phyloP scores from a whole-genome alignment of 2,888 invertebrate species.

The Baronia brevicornis region DNA sequence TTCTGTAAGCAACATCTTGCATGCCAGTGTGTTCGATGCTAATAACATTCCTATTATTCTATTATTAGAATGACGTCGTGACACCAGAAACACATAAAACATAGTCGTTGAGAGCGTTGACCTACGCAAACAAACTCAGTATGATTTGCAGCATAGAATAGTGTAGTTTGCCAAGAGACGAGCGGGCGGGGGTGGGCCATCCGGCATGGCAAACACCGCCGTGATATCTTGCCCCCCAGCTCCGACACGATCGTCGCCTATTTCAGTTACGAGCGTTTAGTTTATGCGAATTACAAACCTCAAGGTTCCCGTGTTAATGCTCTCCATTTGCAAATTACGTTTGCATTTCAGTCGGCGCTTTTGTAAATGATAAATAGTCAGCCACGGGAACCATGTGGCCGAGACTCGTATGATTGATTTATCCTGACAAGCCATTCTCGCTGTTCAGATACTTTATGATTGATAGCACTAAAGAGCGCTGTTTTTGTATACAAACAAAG shows the following conservation, averaged over 20 bases:
- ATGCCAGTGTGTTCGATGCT: conserved; percentile 57
- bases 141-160: conserved; percentile 68
- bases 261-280: conserved; percentile 33
- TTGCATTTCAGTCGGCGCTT: conserved; percentile 41
- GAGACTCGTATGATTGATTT: conserved; percentile 56
- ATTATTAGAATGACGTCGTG: conserved; percentile 70
- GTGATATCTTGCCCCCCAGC: conserved; percentile 53
- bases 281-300: conserved; percentile 32
- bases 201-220: conserved; percentile 51
- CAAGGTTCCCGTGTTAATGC: conserved; percentile 32
- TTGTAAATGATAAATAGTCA: conserved; percentile 54
- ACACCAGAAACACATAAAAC: conserved; percentile 73
- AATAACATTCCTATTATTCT: conserved; percentile 66
- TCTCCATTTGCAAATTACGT: conserved; percentile 45
- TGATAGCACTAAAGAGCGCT: conserved; percentile 37
- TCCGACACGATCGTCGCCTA: conserved; percentile 34
- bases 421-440: conserved; percentile 44
- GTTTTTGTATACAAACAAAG: conserved; percentile 8
- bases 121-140: conserved; percentile 67
- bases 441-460: conserved; percentile 41
- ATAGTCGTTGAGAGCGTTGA: conserved; percentile 62
- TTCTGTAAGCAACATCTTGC: conserved; percentile 43
- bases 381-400: conserved; percentile 38
- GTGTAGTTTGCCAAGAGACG: conserved; percentile 70
- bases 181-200: conserved; percentile 53